These are phyloP conservation scores for Gymnocheta viridis DNA, from an alignment of 2,888 invertebrate species.

Conservation along the genomic window DNA sequence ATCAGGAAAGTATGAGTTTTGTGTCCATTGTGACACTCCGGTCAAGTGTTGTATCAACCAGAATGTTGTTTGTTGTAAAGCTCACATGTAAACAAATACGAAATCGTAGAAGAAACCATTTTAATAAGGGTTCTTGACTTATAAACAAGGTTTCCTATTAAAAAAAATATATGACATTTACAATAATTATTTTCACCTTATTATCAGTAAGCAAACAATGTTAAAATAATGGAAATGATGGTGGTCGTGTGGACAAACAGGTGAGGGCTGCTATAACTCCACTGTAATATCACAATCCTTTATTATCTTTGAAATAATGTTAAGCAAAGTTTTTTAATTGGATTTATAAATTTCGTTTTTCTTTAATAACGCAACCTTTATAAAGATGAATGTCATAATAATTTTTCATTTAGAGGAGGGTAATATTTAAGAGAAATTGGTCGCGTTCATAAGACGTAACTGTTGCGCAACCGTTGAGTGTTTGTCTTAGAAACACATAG, in stretches of 20 bases:
- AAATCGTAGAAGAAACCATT: background rate
- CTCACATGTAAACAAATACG: constrained; percentile 11
- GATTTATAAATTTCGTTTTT: no score
- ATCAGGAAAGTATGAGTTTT: constrained; percentile 26
- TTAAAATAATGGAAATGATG: background rate
- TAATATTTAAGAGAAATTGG: no score
- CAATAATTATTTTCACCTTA: constrained; percentile 8
- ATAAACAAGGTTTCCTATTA: constrained; percentile 1
- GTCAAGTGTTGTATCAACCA: background rate
- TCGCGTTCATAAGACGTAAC: no score
- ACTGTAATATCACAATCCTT: background rate
- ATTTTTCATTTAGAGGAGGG: no score
- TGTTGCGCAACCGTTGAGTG: no score
- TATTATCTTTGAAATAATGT: background rate
- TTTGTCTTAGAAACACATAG: no score
- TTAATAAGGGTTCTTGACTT: background rate
- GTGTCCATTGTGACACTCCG: background rate
- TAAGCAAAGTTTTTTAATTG: background rate
- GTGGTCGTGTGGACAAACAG: background rate
- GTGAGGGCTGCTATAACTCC: background rate
- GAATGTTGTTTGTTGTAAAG: background rate
- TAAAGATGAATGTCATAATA: no score
- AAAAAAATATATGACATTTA: constrained; percentile 40
- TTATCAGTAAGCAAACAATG: background rate
- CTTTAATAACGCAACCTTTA: no score